phyloP scores from a whole-genome alignment of 2,797 vertebrate genomes.

The Anniella stebbinsi region DNA sequence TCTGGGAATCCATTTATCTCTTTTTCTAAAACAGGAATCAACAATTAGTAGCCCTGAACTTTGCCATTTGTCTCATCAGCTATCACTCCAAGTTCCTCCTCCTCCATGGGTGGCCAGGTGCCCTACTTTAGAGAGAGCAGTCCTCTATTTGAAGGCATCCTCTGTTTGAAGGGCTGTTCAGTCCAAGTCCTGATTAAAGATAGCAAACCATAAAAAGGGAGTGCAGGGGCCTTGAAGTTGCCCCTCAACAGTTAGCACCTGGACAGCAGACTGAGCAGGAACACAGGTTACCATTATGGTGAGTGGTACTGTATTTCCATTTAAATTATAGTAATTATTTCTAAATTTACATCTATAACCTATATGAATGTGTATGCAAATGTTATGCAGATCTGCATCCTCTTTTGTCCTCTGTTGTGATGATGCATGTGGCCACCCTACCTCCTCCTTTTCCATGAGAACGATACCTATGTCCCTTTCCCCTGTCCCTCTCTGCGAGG shows the following conservation, averaged over 20 bases:
- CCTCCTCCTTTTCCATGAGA: background rate
- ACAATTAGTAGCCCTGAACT: background rate
- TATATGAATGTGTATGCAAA: background rate
- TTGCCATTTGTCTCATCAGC: background rate
- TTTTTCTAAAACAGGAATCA: background rate
- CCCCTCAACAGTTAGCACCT: background rate
- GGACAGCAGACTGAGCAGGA: background rate
- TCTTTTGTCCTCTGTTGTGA: background rate
- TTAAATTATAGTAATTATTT: background rate
- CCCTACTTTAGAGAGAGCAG: no score
- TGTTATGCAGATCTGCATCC: background rate
- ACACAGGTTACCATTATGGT: background rate
- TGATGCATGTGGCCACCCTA: background rate
- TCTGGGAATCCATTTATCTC: background rate
- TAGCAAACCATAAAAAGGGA: no score
- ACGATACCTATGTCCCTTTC: background rate
- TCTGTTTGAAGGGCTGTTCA: background rate
- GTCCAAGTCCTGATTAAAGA: background rate
- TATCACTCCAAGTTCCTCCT: background rate
- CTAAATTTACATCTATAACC: background rate
- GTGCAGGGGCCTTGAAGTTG: no score
- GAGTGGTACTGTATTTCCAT: background rate
- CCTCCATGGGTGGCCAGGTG: no score
- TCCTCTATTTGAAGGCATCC: background rate
- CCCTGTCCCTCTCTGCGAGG: background rate